phyloP scores from a whole-genome alignment of 2,113 vertebrate genomes.

The Leptosomus discolor region DNA sequence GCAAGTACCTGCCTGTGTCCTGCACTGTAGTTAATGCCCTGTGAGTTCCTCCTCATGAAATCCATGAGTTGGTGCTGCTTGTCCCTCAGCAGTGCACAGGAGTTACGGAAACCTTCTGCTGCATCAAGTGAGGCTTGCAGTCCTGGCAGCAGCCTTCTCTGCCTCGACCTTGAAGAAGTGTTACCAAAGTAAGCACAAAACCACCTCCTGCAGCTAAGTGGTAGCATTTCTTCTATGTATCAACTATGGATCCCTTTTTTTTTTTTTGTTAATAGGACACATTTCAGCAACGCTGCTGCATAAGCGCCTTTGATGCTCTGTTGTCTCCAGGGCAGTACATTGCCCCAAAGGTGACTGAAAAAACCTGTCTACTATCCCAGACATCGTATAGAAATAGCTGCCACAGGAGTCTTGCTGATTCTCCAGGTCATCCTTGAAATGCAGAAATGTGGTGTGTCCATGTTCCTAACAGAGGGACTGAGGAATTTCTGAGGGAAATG shows the following conservation, averaged over 20 bases:
- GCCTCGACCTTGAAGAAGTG: not conserved
- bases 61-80: not conserved
- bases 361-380: not conserved
- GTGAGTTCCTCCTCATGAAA: not conserved
- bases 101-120: not conserved
- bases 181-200: rapidly evolving
- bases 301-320: not conserved
- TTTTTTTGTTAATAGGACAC: not conserved
- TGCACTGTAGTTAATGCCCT: not conserved
- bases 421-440: not conserved
- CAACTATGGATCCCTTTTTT: not conserved
- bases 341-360: not conserved
- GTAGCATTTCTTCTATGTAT: not conserved
- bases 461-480: not conserved
- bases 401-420: not conserved
- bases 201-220: not conserved
- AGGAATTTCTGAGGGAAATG: not conserved
- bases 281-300: not conserved
- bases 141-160: not conserved
- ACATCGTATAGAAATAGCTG: not conserved
- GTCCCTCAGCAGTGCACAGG: rapidly evolving
- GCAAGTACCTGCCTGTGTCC: not conserved
- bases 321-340: not conserved
- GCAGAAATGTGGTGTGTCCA: not conserved
- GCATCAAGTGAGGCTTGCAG: not conserved